A percentile compares a stretch with the other conserved stretches of the same genome.
Evolutionary conservation across 2,113 vertebrate genomes (phyloP).

Genomic region (Chelonoidis abingdonii): DNA sequence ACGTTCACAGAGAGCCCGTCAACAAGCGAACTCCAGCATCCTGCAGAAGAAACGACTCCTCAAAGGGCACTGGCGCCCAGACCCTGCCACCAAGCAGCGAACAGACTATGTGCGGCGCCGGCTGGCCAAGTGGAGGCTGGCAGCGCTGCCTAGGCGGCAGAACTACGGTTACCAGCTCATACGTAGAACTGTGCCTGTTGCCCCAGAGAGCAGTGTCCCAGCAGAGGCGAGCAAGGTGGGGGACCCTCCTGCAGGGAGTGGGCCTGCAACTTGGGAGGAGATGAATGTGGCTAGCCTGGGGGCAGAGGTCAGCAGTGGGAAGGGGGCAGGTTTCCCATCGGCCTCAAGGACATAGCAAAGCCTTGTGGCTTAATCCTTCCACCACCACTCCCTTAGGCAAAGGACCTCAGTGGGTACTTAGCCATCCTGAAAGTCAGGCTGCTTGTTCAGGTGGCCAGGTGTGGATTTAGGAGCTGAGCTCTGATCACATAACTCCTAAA

Average conservation of each 20-base stretch:
- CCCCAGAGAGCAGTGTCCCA: neutral
- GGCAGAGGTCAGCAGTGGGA: neutral
- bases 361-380: neutral
- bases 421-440: neutral
- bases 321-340: neutral
- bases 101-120: fast-evolving
- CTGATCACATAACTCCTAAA: neutral
- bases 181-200: neutral
- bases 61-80: neutral
- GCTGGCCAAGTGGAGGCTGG: neutral
- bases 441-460: neutral
- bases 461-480: neutral
- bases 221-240: neutral
- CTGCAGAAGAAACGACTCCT: neutral
- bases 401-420: neutral
- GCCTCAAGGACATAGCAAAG: neutral
- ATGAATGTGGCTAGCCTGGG: neutral
- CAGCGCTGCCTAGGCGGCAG: neutral
- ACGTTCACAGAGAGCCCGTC: neutral
- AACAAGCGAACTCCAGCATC: neutral
- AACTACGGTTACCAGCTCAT: fast-evolving
- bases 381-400: neutral
- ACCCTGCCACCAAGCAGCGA: neutral
- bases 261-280: neutral
- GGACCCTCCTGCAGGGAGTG: neutral